Evolutionary conservation across 30 jellyfish, hydroid and myxozoan species (phyloP), one percentile per base, ranked within the genome.

Genomic region (Hydractinia echinata): DNA sequence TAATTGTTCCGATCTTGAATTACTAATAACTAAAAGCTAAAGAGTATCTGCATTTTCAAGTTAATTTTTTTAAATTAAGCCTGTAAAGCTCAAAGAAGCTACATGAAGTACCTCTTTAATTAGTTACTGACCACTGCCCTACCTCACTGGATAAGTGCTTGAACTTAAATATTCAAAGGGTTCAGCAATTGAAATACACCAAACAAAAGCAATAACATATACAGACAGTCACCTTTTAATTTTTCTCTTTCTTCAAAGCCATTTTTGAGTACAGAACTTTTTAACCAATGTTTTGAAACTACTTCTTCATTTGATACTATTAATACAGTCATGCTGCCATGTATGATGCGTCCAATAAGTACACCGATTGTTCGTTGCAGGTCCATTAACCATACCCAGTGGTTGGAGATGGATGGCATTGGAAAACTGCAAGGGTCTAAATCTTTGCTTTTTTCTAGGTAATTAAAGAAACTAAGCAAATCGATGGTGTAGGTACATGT

Each of bases 311-410:
- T 73, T 55, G 82, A 15, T 54, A 77, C 61, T 3, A 79, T 74
- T 8, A 66, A 54, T 50, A 85, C 61, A 55, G 72, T 85, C 79
- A 90, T 66, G 81, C 91, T 76, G 7, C 53, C 68, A 56, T 85
- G 82, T 55, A 90, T 14, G 84, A 82, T 79, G 68, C 87, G 55
- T 58, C 97, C 97, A 82, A 86, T 80, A 21, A 85, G 64, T 56
- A 81, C 61, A 52, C 94, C 81, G 5, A 83, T 64, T 10, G 95
- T 81, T 5, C 90, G 69, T 77, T 90, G 90, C 10, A 81, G 51
- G 71, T 90, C 97, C 11, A 81, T 82, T 30, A 86, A 50, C 97
- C 97, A 90, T 8, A 91, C 79, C 96, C 74, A 64, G 84, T 86
- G 83, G 56, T 76, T 51, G 87, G 73, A n/a, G 89, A 87, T 76